A percentile compares a stretch with the other conserved stretches of the same genome.
phyloP scores from a whole-genome alignment of 1,140 invertebrate genomes.

The Sycobia sp. region DNA sequence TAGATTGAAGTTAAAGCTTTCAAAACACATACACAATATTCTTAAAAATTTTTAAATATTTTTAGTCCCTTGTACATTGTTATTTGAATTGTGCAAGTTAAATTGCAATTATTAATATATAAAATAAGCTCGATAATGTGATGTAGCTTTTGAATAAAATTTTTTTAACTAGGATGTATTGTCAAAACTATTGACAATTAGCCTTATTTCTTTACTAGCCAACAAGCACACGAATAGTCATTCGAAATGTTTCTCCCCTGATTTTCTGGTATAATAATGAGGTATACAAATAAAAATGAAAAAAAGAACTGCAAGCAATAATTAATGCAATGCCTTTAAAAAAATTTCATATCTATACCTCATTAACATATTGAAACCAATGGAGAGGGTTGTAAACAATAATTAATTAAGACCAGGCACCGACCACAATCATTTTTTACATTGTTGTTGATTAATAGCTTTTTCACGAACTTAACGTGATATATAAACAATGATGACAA shows the following conservation, averaged over 20 bases:
- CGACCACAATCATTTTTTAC: conserved; percentile 49
- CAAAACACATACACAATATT: conserved; percentile 8
- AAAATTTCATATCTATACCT: conserved; percentile 1
- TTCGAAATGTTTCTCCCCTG: conserved; percentile 46
- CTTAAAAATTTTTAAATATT: conserved; percentile 11
- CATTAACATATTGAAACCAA: conserved; percentile 30
- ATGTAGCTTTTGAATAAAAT: conserved; percentile 32
- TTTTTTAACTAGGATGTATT: conserved; percentile 28
- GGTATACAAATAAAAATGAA: conserved; percentile 32
- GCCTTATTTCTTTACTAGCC: conserved; percentile 28
- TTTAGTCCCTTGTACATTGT: conserved; percentile 20
- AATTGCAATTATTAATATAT: conserved; percentile 29
- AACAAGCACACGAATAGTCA: conserved; percentile 19
- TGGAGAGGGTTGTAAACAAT: conserved; percentile 27
- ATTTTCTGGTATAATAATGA: conserved; percentile 39
- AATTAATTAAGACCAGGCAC: conserved; percentile 33
- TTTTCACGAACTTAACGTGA: conserved; percentile 53
- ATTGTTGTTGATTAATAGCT: conserved; percentile 54
- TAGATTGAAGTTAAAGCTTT: conserved; percentile 23
- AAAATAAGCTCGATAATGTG: conserved; percentile 30
- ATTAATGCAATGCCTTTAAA: conserved; percentile 16
- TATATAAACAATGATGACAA: conserved; percentile 33
- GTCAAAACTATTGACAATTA: conserved; percentile 27
- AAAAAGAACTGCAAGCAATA: conserved; percentile 31
- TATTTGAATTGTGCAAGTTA: conserved; percentile 34